These are phyloP conservation scores for Chironomus striatipennis DNA, from an alignment of 1,140 invertebrate species.

Conservation along the genomic window DNA sequence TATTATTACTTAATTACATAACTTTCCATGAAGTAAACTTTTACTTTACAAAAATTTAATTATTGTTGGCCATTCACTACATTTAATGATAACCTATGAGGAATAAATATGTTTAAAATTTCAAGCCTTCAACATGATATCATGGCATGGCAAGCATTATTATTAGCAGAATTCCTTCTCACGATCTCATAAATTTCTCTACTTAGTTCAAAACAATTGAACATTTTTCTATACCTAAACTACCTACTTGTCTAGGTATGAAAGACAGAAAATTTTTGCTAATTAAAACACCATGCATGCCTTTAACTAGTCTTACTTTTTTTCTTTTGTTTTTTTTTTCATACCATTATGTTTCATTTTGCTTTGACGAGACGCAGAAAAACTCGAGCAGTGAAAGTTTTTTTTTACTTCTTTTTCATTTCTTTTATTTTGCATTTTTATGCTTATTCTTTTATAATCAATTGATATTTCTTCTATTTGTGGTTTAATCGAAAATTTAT, in stretches of 20 bases:
- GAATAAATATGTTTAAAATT: background rate
- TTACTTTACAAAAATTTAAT: background rate
- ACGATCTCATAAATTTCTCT: constrained; percentile 9
- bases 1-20: background rate
- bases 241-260: constrained; percentile 6
- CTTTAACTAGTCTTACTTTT: background rate
- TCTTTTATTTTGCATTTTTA: background rate
- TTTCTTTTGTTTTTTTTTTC: background rate
- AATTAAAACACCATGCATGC: constrained; percentile 12
- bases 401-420: background rate
- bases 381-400: constrained; percentile 12
- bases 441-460: too few species aligned
- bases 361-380: background rate
- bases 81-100: background rate
- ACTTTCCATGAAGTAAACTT: background rate
- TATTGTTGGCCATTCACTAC: background rate
- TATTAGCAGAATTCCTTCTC: constrained; percentile 1
- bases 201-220: background rate
- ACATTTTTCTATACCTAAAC: background rate
- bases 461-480: too few species aligned
- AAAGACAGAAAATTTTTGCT: background rate
- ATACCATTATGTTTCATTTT: background rate
- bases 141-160: background rate
- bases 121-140: background rate
- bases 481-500: too few species aligned